Evolutionary conservation across 2,113 vertebrate genomes (phyloP).

Genomic region (Pterophyllum scalare): DNA sequence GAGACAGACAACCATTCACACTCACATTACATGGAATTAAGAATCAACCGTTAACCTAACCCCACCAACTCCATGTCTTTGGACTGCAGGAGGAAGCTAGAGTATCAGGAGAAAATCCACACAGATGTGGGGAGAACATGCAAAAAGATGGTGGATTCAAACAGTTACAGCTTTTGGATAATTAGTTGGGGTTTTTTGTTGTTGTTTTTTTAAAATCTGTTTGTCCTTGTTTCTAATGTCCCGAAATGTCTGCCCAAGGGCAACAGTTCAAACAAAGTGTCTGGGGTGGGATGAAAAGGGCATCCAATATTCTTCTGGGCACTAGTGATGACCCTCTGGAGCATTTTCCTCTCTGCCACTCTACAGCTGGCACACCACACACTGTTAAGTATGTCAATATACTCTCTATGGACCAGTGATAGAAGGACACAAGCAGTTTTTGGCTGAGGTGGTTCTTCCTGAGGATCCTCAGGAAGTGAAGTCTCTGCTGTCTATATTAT

Average conservation of each 20-base stretch:
- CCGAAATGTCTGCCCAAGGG: not conserved
- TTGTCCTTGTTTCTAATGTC: not conserved
- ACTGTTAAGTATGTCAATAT: not conserved
- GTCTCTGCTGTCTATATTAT: not conserved
- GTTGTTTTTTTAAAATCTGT: not conserved
- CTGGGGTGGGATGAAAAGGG: not conserved
- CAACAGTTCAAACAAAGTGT: not conserved
- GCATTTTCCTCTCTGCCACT: not conserved
- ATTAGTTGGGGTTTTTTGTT: rapidly evolving
- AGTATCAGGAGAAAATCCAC: no score
- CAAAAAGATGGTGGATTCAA: not conserved
- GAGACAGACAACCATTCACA: no score
- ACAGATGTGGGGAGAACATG: no score
- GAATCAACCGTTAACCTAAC: no score
- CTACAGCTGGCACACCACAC: not conserved
- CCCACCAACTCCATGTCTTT: no score
- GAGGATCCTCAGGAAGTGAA: not conserved
- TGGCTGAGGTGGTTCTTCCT: not conserved
- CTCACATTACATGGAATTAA: no score
- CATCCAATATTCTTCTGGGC: not conserved
- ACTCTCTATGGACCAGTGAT: not conserved
- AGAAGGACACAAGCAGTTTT: not conserved
- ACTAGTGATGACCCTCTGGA: not conserved
- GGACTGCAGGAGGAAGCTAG: no score
- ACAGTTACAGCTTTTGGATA: not conserved